Base-by-base conservation (phyloP, 2,797 vertebrate species). In the Esox lucius region DNA sequence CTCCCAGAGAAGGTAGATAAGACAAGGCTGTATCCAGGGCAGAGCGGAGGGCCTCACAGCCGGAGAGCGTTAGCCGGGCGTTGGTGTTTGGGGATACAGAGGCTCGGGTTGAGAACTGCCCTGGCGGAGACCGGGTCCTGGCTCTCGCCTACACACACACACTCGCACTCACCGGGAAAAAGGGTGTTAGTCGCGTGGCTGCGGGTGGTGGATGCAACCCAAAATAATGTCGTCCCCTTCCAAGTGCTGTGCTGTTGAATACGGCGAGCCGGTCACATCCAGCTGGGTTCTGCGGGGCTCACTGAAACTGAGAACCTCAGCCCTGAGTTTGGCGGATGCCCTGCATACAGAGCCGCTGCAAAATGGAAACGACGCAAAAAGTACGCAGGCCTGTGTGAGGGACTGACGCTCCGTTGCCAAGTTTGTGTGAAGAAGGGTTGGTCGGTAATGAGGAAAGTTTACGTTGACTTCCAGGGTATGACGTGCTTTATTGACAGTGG, bases 161-260 rank as follows among this genome's bases (percentile, higher is more conserved):
- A 42, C 42, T 1, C 1, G 6, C 42, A 46, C 42, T 4, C 42
- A 13, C 42, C 12, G 62, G 28, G 62, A 65, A 28, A 28, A 12
- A 31, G 28, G 62, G 24, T 13, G 24, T 65, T 9, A 28, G 62
- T 28, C 4, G 5, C 11, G 6, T 62, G 0, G 24, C 61, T 28
- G 24, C 19, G 61, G 61, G 12, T 28, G 42, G 8, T 51, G 68
- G 46, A 46, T 28, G 68, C 8, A 5, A 26, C 48, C 42, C 68
- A 70, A 70, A 70, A 48, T 7, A 51, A 70, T 70, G 24, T 70
- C 16, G 26, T 69, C 42, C 19, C 68, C 39, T 5, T 48, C 46
- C 26, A 69, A 49, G 68, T 49, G 28, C 24, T 22, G 35, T 39
- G 35, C 42, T 28, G 68, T 70, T 70, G 49, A 70, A 24, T 42